A percentile compares a stretch with the other conserved stretches of the same genome.
phyloP scores from a whole-genome alignment of 2,113 vertebrate species.

The Gopherus flavomarginatus region DNA sequence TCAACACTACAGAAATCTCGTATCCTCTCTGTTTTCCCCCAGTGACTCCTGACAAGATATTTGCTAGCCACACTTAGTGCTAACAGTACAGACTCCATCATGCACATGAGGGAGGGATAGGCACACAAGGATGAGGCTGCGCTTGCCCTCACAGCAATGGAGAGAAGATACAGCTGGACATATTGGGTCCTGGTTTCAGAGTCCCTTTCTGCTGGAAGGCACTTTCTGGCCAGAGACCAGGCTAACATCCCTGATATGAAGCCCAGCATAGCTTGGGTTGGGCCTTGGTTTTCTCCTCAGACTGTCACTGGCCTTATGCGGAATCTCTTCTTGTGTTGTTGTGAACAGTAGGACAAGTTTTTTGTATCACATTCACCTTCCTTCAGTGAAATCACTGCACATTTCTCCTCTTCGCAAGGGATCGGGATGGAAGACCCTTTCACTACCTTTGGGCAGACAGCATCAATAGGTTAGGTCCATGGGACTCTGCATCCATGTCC shows the following conservation, averaged over 20 bases:
- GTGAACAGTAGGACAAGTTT: background rate
- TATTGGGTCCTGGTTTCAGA: background rate
- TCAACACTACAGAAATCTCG: background rate
- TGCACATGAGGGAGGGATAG: background rate
- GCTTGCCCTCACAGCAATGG: background rate
- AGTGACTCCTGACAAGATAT: background rate
- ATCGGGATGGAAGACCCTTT: background rate
- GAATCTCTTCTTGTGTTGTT: background rate
- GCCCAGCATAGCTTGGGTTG: background rate
- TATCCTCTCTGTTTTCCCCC: background rate
- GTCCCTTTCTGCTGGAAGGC: background rate
- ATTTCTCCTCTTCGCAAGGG: background rate
- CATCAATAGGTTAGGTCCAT: background rate
- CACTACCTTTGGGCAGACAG: background rate
- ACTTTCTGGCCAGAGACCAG: background rate
- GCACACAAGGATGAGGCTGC: background rate
- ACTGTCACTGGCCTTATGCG: background rate
- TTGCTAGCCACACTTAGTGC: background rate
- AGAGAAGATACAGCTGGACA: background rate
- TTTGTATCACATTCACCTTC: background rate
- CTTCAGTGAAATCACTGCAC: background rate
- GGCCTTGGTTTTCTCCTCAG: background rate
- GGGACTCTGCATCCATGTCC: conserved; percentile 36
- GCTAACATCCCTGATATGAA: background rate
- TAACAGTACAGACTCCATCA: background rate